A percentile compares a stretch with the other conserved stretches of the same genome.
Conservation (phyloP, 1,140 invertebrate species). For the Parapsyche elsis region DNA sequence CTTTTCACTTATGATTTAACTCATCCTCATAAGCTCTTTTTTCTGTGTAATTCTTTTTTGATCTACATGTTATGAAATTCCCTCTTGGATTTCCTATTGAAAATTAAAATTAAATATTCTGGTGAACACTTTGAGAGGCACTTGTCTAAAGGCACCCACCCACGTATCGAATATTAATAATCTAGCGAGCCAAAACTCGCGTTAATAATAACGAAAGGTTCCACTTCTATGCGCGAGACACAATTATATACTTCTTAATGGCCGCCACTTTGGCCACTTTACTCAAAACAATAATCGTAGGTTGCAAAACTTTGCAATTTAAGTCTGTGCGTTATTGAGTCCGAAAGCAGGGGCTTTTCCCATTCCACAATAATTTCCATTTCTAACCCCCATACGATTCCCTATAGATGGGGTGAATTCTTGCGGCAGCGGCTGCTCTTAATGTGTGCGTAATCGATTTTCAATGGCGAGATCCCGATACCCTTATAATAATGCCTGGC, state of each 20-base stretch:
- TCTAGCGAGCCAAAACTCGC: neutral
- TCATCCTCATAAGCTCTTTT: no score
- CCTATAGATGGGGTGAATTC: neutral
- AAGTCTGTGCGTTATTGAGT: constrained; percentile 7
- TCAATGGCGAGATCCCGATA: constrained; percentile 12
- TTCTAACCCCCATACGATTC: neutral
- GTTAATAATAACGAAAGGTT: constrained; percentile 15
- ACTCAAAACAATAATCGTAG: constrained; percentile 32
- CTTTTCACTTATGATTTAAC: no score
- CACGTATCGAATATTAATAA: neutral
- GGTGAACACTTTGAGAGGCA: no score
- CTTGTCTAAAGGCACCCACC: no score
- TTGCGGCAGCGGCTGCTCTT: constrained; percentile 15
- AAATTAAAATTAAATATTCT: no score
- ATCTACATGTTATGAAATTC: no score
- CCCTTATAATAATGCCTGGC: neutral
- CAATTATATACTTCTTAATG: constrained; percentile 11
- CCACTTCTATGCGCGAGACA: constrained; percentile 9
- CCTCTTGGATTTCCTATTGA: no score
- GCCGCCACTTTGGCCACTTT: neutral
- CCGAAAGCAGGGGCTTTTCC: neutral
- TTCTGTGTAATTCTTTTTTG: no score
- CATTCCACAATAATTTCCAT: no score
- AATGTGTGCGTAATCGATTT: constrained; percentile 36
- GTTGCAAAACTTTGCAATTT: constrained; percentile 33